These are phyloP conservation scores for Endomychus coccineus DNA, from an alignment of 2,888 invertebrate species.

Conservation along the genomic window DNA sequence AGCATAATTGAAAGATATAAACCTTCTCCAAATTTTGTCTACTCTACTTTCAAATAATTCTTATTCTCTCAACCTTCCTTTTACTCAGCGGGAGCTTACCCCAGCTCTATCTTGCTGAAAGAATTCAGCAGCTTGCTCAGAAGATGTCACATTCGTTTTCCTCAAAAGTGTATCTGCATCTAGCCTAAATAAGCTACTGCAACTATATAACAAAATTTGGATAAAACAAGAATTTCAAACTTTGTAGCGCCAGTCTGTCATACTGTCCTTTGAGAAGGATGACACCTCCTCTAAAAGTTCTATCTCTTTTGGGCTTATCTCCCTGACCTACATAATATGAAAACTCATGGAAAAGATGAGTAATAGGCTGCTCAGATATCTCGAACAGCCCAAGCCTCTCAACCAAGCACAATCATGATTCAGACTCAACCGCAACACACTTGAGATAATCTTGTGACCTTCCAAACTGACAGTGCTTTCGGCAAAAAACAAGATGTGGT, in stretches of 20 bases:
- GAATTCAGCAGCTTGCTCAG: slow-evolving; percentile 8
- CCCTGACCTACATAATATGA: slow-evolving; percentile 9
- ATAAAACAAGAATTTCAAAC: slow-evolving; percentile 4
- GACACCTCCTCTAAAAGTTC: neutral
- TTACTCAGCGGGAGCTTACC: slow-evolving; percentile 5
- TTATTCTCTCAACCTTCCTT: slow-evolving; percentile 2
- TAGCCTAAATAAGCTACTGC: slow-evolving; percentile 1
- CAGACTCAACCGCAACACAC: slow-evolving; percentile 14
- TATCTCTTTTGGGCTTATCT: slow-evolving; percentile 10
- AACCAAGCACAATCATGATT: slow-evolving; percentile 17
- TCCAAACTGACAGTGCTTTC: slow-evolving; percentile 16
- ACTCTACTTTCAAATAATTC: neutral
- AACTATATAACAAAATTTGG: slow-evolving; percentile 12
- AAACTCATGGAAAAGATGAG: slow-evolving; percentile 11
- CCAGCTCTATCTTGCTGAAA: neutral
- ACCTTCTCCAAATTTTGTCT: neutral
- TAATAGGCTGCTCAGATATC: slow-evolving; percentile 7
- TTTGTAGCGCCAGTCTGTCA: slow-evolving; percentile 7
- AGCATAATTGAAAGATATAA: neutral
- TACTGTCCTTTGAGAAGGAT: slow-evolving; percentile 9
- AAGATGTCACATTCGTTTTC: slow-evolving; percentile 4
- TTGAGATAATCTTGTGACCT: slow-evolving; percentile 17
- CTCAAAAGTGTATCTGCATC: slow-evolving; percentile 5
- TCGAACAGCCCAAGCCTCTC: slow-evolving; percentile 19
- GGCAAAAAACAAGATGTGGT: slow-evolving; percentile 16